Conservation (phyloP, 2,113 vertebrate species). For the Bos indicus region DNA sequence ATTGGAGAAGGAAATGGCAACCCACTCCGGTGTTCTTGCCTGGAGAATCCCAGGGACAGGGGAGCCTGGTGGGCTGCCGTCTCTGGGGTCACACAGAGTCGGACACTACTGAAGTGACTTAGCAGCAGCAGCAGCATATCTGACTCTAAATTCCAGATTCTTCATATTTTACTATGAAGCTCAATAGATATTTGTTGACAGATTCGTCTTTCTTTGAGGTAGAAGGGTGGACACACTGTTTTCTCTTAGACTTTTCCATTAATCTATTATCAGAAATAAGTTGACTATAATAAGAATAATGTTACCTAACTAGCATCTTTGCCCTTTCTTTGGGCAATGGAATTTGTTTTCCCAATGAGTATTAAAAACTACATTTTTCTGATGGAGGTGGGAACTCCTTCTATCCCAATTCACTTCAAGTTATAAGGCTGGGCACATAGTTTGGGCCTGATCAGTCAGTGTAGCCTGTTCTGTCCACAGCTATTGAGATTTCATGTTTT, state of each 20-base stretch:
- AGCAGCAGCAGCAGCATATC: background rate
- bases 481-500: background rate
- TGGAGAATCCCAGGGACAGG: too few species aligned
- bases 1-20: too few species aligned
- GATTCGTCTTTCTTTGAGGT: background rate
- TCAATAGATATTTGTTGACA: background rate
- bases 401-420: background rate
- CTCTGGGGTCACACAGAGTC: too few species aligned
- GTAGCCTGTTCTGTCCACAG: background rate
- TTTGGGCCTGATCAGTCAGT: background rate
- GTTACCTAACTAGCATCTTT: background rate
- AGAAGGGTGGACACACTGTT: background rate
- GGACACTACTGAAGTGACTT: accelerated
- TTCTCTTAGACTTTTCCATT: background rate
- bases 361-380: background rate
- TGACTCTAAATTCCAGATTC: background rate
- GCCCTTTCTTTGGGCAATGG: background rate
- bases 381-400: background rate
- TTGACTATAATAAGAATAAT: background rate
- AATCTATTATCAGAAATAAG: background rate
- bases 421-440: background rate
- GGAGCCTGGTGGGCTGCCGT: too few species aligned
- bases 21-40: too few species aligned
- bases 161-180: background rate
- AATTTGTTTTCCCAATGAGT: background rate